Base-by-base conservation (phyloP, 35 echinoderm and acorn worm species). In the Patiria miniata region DNA sequence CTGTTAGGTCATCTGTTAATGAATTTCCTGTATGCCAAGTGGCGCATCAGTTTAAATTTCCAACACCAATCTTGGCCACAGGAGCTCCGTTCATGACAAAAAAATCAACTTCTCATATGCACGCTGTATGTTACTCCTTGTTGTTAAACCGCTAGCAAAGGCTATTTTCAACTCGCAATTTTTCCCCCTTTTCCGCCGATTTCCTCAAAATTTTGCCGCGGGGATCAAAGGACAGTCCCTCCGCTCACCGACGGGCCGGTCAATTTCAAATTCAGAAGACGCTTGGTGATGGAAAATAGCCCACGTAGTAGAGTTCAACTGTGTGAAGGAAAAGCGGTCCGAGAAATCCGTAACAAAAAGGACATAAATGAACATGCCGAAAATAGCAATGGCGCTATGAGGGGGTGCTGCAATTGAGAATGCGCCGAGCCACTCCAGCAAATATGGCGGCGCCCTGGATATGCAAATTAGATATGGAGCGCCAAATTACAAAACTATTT, bases 1-100 rank as follows among this genome's bases (percentile, higher is more conserved):
- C 78, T 87, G 83, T 88, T 81, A 91, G 89, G 93, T 95, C 93
- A 95, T 95, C 89, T 95, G 93, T 91, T 90, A 95, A 95, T 90
- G 88, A 90, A 95, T 95, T 86, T 91, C 93, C 93, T 95, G 84
- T 58, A 89, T 80, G 83, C 86, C 85, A 83, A 95, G 85, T 91
- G 65, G 89, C 85, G 93, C 89, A 90, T 87, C 85, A 80, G 79
- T 95, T 95, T 87, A 86, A 95, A 91, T 90, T 94, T 90, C 93
- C 37, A 51, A 79, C 44, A 68, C 26, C 83, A 83, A 84, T 80
- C 81, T 65, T 84, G 69, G 69, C 61, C 78, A 84, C 68, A 83
- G 57, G 40, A 69, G 55, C 79, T 84, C 83, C 82, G 77, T 91
- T 79, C 77, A 86, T 83, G 83, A 91, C 88, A 87, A 91, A 85